Evolutionary conservation across 2,797 vertebrate genomes (phyloP).

Genomic region (Sebastes baramenuke): DNA sequence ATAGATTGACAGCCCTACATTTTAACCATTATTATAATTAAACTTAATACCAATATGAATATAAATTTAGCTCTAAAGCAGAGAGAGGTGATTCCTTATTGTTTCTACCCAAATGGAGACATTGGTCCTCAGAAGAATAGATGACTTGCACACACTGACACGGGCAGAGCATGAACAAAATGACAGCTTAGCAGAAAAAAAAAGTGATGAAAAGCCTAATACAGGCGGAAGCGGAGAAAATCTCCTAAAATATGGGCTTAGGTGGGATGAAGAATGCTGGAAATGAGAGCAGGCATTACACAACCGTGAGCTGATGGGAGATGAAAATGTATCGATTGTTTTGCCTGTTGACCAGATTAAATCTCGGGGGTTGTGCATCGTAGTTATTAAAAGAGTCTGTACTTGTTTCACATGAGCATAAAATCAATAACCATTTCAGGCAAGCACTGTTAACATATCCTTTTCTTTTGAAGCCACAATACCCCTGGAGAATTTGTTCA

Average conservation of each 20-base stretch:
- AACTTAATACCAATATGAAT: background rate
- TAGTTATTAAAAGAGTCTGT: conserved; percentile 67
- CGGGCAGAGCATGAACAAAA: conserved; percentile 9
- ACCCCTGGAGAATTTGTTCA: conserved; percentile 35
- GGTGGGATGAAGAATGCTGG: conserved; percentile 36
- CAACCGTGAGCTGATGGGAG: conserved; percentile 42
- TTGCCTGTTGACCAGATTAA: conserved; percentile 63
- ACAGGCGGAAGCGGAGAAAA: conserved; percentile 21
- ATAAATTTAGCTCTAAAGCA: no score
- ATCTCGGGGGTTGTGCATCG: conserved; percentile 42
- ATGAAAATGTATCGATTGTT: conserved; percentile 68
- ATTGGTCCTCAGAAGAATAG: background rate
- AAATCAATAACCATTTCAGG: conserved; percentile 73
- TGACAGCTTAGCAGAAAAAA: conserved; percentile 18
- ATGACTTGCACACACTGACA: background rate
- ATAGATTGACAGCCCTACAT: background rate
- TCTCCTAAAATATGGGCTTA: conserved; percentile 21
- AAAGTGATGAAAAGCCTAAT: conserved; percentile 25
- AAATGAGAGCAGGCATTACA: conserved; percentile 46
- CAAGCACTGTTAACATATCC: conserved; percentile 62
- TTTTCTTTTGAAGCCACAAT: conserved; percentile 47
- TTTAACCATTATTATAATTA: background rate
- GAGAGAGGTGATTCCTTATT: background rate
- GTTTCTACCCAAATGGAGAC: background rate
- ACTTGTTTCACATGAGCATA: conserved; percentile 70